Conservation (phyloP, 2,113 vertebrate species). For the Caranx ignobilis region DNA sequence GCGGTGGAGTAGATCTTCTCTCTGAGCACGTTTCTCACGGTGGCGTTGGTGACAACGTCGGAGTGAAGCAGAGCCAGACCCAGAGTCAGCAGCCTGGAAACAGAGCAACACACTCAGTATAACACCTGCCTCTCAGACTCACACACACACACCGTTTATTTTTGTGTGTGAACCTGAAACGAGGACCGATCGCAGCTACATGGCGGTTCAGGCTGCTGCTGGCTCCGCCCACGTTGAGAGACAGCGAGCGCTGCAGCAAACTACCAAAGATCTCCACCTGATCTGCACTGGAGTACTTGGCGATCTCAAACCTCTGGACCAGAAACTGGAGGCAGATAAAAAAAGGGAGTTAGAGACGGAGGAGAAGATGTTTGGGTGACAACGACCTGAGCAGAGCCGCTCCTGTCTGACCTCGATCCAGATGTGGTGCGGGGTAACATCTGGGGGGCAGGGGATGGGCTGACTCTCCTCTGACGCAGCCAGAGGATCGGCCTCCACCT, state of each 20-base stretch:
- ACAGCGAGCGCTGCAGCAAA: slow-evolving; percentile 94
- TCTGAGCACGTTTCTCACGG: slow-evolving; percentile 94
- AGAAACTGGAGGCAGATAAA: slow-evolving; percentile 87
- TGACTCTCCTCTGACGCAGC: slow-evolving; percentile 97
- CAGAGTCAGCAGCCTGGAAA: slow-evolving; percentile 91
- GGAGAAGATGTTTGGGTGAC: neutral
- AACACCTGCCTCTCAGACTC: no score
- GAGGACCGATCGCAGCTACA: slow-evolving; percentile 95
- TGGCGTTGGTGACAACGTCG: slow-evolving; percentile 95
- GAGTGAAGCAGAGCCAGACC: slow-evolving; percentile 94
- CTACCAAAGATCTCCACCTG: slow-evolving; percentile 98
- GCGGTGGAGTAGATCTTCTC: slow-evolving; percentile 99
- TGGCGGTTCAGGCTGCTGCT: slow-evolving; percentile 94
- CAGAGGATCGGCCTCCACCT: slow-evolving; percentile 95
- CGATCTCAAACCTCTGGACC: slow-evolving; percentile 97
- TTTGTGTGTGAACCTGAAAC: slow-evolving; percentile 88
- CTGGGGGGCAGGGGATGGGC: slow-evolving; percentile 91
- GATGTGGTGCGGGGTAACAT: slow-evolving; percentile 95
- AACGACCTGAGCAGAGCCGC: neutral
- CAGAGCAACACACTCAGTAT: neutral
- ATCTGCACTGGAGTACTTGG: slow-evolving; percentile 98
- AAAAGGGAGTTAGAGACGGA: neutral
- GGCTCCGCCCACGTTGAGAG: slow-evolving; percentile 90
- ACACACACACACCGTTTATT: neutral
- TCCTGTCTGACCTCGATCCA: slow-evolving; percentile 92